Base-by-base conservation (phyloP, 2,888 invertebrate species). In the Enchytraeus crypticus region DNA sequence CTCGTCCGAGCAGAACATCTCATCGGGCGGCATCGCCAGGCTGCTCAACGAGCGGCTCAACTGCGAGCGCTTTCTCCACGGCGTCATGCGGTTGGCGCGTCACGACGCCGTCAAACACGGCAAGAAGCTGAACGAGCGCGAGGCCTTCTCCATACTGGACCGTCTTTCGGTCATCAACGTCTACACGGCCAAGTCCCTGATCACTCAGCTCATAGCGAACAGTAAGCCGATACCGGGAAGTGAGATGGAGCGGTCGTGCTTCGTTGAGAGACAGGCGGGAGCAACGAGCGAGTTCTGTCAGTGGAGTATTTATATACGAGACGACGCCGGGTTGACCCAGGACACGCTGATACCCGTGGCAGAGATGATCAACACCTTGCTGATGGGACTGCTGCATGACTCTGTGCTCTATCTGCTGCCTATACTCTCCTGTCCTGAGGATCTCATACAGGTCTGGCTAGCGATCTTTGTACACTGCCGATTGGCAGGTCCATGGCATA, bases 261-360 rank as follows among this genome's bases (percentile, higher is more conserved):
- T 66, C 29, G 65, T 66, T n/a, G 61, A 63, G 53, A 58, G 54
- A 47, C 21, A 46, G 8, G 38, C 27, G 18, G 51, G 60, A 18
- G 45, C 51, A 26, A 49, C 34, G n/a, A 47, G 38, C 8, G 43
- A 54, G 11, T 27, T 43, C 0, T 38, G 27, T 23, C 11, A 33
- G 18, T 65, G 65, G 61, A 59, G 57, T 43, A 59, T 66, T 8
- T 66, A 62, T 59, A 58, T 66, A 26, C 29, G 55, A 30, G 57
- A 62, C 21, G 61, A 59, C 34, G 51, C 59, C 8, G 27, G 14
- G 4, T 47, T 66, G 46, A 46, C 51, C 14, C 65, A 66, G 26
- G 67, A 67, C 34, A 60, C 66, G n/a, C 64, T 67, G 14, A 60
- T 67, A 14, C 60, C 62, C 2, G 55, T 67, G 27, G 65, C 64